Evolutionary conservation across 1,140 invertebrate genomes (phyloP).

Genomic region (Cardiocondyla obscurior): DNA sequence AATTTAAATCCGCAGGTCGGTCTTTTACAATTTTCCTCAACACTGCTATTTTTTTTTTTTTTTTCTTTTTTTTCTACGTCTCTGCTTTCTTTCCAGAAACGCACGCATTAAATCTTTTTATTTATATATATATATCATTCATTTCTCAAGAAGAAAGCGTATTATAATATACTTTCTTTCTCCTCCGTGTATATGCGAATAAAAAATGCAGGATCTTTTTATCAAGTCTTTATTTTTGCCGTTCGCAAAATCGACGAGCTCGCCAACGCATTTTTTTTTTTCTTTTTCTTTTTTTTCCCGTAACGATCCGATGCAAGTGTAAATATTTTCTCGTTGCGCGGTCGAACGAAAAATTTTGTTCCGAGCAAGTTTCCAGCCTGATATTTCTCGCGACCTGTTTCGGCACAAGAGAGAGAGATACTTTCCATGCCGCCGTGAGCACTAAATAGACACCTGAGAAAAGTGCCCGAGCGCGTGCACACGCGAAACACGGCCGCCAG

Average conservation of each 20-base stretch:
- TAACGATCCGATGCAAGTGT: neutral
- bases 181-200: neutral
- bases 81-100: neutral
- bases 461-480: slow-evolving; percentile 37
- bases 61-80: neutral
- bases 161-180: neutral
- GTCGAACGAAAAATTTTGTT: slow-evolving; percentile 60
- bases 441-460: slow-evolving; percentile 65
- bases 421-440: slow-evolving; percentile 66
- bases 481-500: slow-evolving; percentile 6
- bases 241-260: no score
- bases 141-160: no score
- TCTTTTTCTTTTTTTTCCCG: neutral
- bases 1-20: neutral
- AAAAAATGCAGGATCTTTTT: no score
- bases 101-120: neutral
- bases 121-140: neutral
- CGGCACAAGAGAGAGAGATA: slow-evolving; percentile 61
- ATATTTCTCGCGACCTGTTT: slow-evolving; percentile 67
- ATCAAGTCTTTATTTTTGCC: neutral
- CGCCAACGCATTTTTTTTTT: no score
- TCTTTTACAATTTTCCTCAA: neutral
- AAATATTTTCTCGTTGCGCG: neutral
- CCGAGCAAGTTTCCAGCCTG: slow-evolving; percentile 64
- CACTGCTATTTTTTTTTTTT: neutral